Percentiles rank a stretch among this genome's conserved stretches.
Evolutionary conservation across 2,888 invertebrate genomes (phyloP).

Genomic region (Cataglyphis albicans): DNA sequence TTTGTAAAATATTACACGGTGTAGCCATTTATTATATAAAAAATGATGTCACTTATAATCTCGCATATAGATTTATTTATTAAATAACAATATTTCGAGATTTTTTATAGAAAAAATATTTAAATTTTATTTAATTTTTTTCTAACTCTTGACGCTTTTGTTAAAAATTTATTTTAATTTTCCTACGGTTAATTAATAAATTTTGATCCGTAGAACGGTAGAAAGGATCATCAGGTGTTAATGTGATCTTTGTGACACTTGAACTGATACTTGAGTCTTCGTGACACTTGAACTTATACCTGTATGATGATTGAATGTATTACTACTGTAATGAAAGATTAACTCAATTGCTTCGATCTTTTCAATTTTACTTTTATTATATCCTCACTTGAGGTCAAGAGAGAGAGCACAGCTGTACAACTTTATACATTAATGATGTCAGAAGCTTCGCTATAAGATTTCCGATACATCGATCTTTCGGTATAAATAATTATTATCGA

Average conservation of each 20-base stretch:
- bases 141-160: too few species aligned
- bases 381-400: background rate
- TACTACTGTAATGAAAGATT: slow-evolving; percentile 55
- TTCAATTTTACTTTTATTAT: slow-evolving; percentile 30
- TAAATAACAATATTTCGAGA: background rate
- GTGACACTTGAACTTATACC: slow-evolving; percentile 47
- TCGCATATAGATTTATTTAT: background rate
- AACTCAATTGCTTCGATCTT: slow-evolving; percentile 47
- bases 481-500: slow-evolving; percentile 1
- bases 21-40: background rate
- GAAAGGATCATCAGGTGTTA: slow-evolving; percentile 12
- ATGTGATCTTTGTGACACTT: slow-evolving; percentile 38
- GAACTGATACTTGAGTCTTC: slow-evolving; percentile 45
- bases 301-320: slow-evolving; percentile 41
- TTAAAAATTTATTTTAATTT: too few species aligned
- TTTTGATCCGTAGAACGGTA: slow-evolving; percentile 45
- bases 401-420: background rate
- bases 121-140: background rate
- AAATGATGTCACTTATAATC: too few species aligned
- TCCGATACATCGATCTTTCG: background rate
- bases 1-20: background rate
- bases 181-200: slow-evolving; percentile 23
- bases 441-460: background rate
- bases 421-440: slow-evolving; percentile 22
- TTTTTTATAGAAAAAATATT: background rate